Conservation (phyloP, 1,140 invertebrate species). For the Olivierus martensii region DNA sequence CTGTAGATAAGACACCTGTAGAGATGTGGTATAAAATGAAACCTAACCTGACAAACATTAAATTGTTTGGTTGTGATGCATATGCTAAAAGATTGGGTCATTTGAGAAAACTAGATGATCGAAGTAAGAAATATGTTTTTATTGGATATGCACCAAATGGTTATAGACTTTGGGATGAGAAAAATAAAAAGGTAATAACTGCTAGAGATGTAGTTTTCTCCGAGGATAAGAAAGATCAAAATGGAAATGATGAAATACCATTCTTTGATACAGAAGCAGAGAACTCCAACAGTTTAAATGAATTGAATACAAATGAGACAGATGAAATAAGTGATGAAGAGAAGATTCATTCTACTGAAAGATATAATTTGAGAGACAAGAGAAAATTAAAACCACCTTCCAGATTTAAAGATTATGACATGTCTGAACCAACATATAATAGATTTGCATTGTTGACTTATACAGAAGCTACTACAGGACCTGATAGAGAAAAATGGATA, state of each 20-base stretch:
- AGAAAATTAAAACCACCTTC: no score
- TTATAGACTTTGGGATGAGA: neutral
- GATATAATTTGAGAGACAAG: no score
- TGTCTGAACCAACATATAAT: no score
- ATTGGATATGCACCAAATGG: neutral
- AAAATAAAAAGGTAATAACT: neutral
- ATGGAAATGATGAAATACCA: neutral
- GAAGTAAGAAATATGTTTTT: neutral
- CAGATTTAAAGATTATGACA: no score
- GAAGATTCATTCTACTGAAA: no score
- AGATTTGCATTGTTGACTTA: no score
- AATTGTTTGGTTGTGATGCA: neutral
- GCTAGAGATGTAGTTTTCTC: neutral
- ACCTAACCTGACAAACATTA: neutral
- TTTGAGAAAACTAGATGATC: neutral
- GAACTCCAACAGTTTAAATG: no score
- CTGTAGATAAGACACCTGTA: neutral
- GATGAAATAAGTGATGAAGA: no score
- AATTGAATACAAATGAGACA: no score
- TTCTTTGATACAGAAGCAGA: neutral
- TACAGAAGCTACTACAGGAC: no score
- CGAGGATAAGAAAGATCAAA: no score
- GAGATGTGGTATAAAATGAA: neutral
- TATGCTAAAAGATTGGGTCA: neutral
- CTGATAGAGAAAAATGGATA: no score